These are phyloP conservation scores for Campoletis raptor DNA, from an alignment of 2,888 invertebrate genomes.

Conservation along the genomic window DNA sequence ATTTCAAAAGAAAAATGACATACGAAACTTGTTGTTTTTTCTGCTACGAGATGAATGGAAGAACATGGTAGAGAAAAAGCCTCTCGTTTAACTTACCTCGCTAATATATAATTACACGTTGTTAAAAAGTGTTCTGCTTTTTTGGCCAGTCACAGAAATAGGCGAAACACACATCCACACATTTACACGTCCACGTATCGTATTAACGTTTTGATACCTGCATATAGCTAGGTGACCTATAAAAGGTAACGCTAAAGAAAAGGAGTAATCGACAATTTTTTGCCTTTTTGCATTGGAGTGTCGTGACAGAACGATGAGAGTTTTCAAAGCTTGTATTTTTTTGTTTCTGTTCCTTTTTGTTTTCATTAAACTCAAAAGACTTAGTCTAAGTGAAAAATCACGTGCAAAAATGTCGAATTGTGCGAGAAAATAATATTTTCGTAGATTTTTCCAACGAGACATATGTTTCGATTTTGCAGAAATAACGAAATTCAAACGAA, in stretches of 20 bases:
- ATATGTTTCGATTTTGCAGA: constrained; percentile 29
- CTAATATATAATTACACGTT: constrained; percentile 30
- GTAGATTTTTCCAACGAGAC: neutral
- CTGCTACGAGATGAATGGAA: neutral
- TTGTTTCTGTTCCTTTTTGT: constrained; percentile 1
- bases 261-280: constrained; percentile 33
- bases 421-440: neutral
- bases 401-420: constrained; percentile 53
- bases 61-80: neutral
- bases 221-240: constrained; percentile 69
- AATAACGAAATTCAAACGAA: constrained; percentile 15
- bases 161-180: constrained; percentile 17
- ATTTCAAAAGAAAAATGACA: constrained; percentile 9
- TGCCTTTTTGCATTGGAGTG: constrained; percentile 28
- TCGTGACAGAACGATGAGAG: constrained; percentile 18
- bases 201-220: constrained; percentile 73
- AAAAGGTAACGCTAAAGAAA: constrained; percentile 52
- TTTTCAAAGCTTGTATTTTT: constrained; percentile 11
- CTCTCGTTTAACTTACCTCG: constrained; percentile 24
- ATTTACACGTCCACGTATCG: constrained; percentile 50
- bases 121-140: constrained; percentile 61
- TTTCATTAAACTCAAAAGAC: neutral
- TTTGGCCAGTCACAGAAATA: constrained; percentile 50
- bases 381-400: constrained; percentile 51
- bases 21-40: neutral